Percentiles rank a stretch among this genome's conserved stretches.
These are phyloP conservation scores for Aurelia sp. DNA, from an alignment of 30 jellyfish, hydroid and myxozoan species.

Conservation along the genomic window DNA sequence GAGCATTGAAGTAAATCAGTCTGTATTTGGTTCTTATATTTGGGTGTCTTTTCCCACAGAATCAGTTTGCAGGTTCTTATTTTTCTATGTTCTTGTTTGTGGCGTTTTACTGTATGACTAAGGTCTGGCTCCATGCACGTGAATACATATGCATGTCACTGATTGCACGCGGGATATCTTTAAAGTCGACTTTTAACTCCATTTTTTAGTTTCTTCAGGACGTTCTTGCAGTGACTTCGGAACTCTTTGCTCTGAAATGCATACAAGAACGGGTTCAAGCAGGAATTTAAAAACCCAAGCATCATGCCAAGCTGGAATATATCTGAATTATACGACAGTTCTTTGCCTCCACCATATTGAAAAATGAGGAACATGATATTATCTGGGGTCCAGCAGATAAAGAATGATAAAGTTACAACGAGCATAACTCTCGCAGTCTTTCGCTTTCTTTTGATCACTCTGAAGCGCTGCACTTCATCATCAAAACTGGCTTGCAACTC, in stretches of 20 bases:
- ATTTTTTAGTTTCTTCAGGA: neutral
- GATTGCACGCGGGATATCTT: too few relatives aligned
- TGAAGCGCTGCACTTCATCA: neutral
- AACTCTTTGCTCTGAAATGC: constrained; percentile 77
- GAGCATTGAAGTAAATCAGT: too few relatives aligned
- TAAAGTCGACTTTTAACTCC: too few relatives aligned
- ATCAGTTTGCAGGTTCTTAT: too few relatives aligned
- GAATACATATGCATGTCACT: too few relatives aligned
- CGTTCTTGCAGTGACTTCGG: constrained; percentile 47
- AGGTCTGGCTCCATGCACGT: too few relatives aligned
- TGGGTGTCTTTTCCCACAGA: too few relatives aligned
- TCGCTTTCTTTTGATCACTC: constrained; percentile 32
- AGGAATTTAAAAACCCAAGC: constrained; percentile 70
- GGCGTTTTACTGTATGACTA: too few relatives aligned
- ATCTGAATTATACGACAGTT: constrained; percentile 69
- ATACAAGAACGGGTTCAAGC: constrained; percentile 85
- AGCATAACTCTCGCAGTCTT: constrained; percentile 60
- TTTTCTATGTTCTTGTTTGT: too few relatives aligned
- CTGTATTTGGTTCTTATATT: too few relatives aligned
- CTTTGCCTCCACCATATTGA: constrained; percentile 40
- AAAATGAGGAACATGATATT: constrained; percentile 60
- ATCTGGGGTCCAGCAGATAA: constrained; percentile 84
- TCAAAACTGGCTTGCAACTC: constrained; percentile 20
- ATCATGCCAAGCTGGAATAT: constrained; percentile 68
- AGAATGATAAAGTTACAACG: constrained; percentile 57